A percentile compares a stretch with the other conserved stretches of the same genome.
Conservation (phyloP, 2,113 vertebrate genomes). For the Trogon melanurus region DNA sequence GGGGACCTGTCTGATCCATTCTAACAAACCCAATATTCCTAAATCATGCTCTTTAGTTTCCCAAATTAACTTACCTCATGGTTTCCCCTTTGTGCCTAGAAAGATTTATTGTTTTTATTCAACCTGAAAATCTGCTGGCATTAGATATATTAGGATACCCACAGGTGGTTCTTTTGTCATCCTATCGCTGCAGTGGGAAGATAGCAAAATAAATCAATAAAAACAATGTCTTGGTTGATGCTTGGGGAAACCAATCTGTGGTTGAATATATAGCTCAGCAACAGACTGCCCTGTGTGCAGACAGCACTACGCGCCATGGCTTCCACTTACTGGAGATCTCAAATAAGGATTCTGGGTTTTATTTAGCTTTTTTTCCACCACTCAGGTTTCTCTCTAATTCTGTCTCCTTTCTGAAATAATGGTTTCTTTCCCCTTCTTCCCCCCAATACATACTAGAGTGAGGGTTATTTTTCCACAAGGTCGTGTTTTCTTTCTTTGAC, state of each 20-base stretch:
- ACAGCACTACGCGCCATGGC: not conserved
- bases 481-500: not conserved
- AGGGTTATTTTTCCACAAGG: not conserved
- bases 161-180: slow-evolving; percentile 67
- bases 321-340: slow-evolving; percentile 10
- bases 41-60: slow-evolving; percentile 51
- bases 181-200: slow-evolving; percentile 59
- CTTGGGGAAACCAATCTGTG: slow-evolving; percentile 48
- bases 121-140: slow-evolving; percentile 63
- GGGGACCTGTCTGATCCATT: slow-evolving; percentile 12
- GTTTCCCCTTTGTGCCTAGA: slow-evolving; percentile 42
- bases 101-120: slow-evolving; percentile 69
- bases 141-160: slow-evolving; percentile 68
- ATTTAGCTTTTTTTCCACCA: not conserved
- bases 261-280: slow-evolving; percentile 37
- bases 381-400: not conserved
- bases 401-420: not conserved
- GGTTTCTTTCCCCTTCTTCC: not conserved
- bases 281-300: not conserved
- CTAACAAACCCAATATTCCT: slow-evolving; percentile 51
- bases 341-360: not conserved
- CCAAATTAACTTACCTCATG: slow-evolving; percentile 36
- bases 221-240: slow-evolving; percentile 55
- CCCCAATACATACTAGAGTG: not conserved
- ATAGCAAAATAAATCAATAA: slow-evolving; percentile 72